Base-by-base conservation (phyloP, 2,113 vertebrate species). In the Brachypteracias leptosomus region DNA sequence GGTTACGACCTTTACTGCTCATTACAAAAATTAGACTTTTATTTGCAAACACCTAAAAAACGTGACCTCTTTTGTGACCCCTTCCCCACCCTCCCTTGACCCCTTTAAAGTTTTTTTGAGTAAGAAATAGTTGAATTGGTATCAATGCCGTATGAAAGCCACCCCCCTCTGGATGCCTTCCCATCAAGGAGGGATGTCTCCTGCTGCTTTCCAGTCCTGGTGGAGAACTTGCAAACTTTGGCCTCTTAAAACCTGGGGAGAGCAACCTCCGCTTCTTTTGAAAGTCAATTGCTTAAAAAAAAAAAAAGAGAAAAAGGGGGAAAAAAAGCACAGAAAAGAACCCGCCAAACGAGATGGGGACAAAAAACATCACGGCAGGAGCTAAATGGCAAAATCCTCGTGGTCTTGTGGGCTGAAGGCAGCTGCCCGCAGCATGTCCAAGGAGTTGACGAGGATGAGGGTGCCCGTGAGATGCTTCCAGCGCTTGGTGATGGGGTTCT, bases 391-490 rank as follows among this genome's bases (percentile, higher is more conserved):
- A 16, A 98, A 98, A 97, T 99, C 99, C 5, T 99, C 99, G 3
- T 98, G 98, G 89, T 98, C 96, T 13, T 95, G 89, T 0, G 98
- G 98, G 92, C 99, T 99, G 97, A 99, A 99, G 94, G 99, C 99
- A 0, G 98, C 98, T 31, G 99, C 98, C n/a, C 99, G 96, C 78
- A 99, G 98, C 55, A 98, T 92, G 91, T 99, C 99, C 97, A 99
- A 96, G 33, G 98, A 98, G 97, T 99, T 99, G 92, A 99, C 99
- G 3, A 99, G 98, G 96, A 99, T 99, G n/a, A 99, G 97, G 0
- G 99, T 98, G 77, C 99, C 99, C 0, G 99, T 99, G 94, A 99
- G 98, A 96, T 99, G 99, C 74, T 99, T 99, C 99, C 99, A 99
- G 91, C 99, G 99, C 62, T 99, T 99, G 87, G 99, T 99, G 97